A percentile compares a stretch with the other conserved stretches of the same genome.
phyloP scores from a whole-genome alignment of 2,797 vertebrate genomes.

The Poecilia gillii region DNA sequence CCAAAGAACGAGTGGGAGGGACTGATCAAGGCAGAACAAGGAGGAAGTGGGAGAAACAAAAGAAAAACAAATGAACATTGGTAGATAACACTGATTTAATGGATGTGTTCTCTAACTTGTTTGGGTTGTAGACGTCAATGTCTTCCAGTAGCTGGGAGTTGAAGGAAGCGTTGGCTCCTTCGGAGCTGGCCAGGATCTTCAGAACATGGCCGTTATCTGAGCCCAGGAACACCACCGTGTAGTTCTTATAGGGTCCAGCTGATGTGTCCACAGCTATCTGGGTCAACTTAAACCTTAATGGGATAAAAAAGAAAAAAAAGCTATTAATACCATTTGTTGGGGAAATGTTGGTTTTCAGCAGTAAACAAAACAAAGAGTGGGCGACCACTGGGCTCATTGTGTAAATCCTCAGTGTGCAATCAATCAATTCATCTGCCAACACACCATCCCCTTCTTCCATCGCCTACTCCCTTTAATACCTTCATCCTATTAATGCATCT shows the following conservation, averaged over 20 bases:
- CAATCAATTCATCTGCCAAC: conserved; percentile 52
- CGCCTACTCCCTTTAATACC: conserved; percentile 55
- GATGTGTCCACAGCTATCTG: conserved; percentile 89
- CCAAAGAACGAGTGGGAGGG: conserved; percentile 49
- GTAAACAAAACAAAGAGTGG: conserved; percentile 53
- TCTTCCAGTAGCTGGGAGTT: conserved; percentile 87
- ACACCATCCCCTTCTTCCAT: conserved; percentile 33
- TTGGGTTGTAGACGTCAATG: conserved; percentile 87
- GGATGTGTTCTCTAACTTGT: conserved; percentile 78
- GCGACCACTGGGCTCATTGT: conserved; percentile 56
- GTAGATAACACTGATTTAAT: not conserved
- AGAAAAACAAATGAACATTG: not conserved
- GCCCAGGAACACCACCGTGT: conserved; percentile 91
- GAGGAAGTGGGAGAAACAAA: conserved; percentile 15
- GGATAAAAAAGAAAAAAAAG: not conserved
- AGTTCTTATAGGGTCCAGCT: conserved; percentile 85
- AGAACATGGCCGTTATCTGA: conserved; percentile 88
- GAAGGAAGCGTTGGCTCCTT: conserved; percentile 75
- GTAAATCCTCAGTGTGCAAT: conserved; percentile 38
- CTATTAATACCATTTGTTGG: conserved; percentile 16
- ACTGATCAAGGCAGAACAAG: conserved; percentile 44
- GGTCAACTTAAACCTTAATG: conserved; percentile 85
- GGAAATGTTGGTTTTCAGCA: conserved; percentile 25
- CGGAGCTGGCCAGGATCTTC: conserved; percentile 85
- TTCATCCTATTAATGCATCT: conserved; percentile 47